A percentile compares a stretch with the other conserved stretches of the same genome.
Evolutionary conservation across 1,140 invertebrate species (phyloP).

Genomic region (Tetramorium alpestre): DNA sequence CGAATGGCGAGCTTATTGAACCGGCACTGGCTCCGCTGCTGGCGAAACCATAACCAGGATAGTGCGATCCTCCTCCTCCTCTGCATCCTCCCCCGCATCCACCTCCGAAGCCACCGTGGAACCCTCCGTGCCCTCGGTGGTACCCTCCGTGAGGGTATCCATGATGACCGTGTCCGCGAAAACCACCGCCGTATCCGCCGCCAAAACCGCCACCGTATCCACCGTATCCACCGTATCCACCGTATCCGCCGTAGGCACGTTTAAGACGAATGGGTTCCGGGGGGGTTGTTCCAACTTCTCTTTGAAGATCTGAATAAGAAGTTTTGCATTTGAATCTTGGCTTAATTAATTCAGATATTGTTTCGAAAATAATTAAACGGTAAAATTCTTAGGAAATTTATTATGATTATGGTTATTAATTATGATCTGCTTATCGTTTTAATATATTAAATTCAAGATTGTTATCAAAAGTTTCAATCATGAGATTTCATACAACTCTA

Average conservation of each 20-base stretch:
- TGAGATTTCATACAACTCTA: neutral
- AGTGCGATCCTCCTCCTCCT: neutral
- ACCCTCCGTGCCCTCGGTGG: conserved; percentile 33
- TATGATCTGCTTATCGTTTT: neutral
- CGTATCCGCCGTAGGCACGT: conserved; percentile 11
- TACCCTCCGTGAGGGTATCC: neutral
- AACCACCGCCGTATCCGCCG: conserved; percentile 37
- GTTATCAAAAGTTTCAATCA: neutral
- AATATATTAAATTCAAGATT: too few species aligned
- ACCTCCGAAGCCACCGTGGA: conserved; percentile 31
- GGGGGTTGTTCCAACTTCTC: conserved; percentile 31
- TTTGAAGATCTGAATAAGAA: conserved; percentile 28
- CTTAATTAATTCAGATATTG: neutral
- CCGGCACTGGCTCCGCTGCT: conserved; percentile 62
- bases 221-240: neutral
- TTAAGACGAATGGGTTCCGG: conserved; percentile 39
- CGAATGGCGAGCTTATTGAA: conserved; percentile 67
- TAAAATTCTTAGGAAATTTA: neutral
- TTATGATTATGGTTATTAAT: neutral
- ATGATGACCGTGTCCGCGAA: neutral
- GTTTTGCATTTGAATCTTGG: too few species aligned
- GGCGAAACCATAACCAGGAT: conserved; percentile 1
- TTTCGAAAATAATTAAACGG: neutral
- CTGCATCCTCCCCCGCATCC: conserved; percentile 32
- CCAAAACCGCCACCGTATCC: neutral